Evolutionary conservation across 2,888 invertebrate genomes (phyloP).

Genomic region (Acrobasis consociella): DNA sequence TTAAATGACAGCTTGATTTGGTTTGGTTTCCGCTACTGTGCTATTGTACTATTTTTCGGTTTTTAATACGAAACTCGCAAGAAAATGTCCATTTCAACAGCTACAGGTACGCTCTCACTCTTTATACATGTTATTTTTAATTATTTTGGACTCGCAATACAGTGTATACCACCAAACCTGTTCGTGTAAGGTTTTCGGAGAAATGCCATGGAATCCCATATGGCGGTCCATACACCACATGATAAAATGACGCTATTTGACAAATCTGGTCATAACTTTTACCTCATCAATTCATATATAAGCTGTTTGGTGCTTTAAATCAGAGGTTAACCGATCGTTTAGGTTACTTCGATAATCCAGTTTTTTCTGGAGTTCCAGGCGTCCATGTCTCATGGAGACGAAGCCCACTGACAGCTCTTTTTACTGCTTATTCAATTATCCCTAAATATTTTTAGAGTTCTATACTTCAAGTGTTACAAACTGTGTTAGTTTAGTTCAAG

Average conservation of each 20-base stretch:
- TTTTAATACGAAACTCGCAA: constrained; percentile 67
- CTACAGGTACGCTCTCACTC: constrained; percentile 70
- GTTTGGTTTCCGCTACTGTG: constrained; percentile 83
- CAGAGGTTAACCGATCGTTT: constrained; percentile 44
- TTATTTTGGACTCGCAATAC: constrained; percentile 38
- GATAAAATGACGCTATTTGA: constrained; percentile 76
- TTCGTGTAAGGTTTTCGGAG: constrained; percentile 75
- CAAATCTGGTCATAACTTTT: constrained; percentile 53
- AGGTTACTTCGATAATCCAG: constrained; percentile 66
- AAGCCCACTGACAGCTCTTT: constrained; percentile 36
- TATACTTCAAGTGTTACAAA: not conserved
- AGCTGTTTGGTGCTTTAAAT: constrained; percentile 32
- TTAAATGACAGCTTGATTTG: constrained; percentile 81
- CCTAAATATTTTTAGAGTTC: not conserved
- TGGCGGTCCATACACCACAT: constrained; percentile 82
- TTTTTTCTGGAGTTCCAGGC: constrained; percentile 61
- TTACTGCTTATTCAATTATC: constrained; percentile 39
- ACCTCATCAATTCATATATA: constrained; percentile 42
- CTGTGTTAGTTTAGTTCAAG: not conserved
- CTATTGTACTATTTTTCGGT: constrained; percentile 80
- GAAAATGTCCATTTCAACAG: constrained; percentile 79
- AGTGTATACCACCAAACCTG: constrained; percentile 65
- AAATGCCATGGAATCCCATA: constrained; percentile 82
- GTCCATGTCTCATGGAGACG: constrained; percentile 59
- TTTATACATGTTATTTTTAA: constrained; percentile 42